Evolutionary conservation across 2,888 invertebrate species (phyloP).

Genomic region (Aleiodes testaceus): DNA sequence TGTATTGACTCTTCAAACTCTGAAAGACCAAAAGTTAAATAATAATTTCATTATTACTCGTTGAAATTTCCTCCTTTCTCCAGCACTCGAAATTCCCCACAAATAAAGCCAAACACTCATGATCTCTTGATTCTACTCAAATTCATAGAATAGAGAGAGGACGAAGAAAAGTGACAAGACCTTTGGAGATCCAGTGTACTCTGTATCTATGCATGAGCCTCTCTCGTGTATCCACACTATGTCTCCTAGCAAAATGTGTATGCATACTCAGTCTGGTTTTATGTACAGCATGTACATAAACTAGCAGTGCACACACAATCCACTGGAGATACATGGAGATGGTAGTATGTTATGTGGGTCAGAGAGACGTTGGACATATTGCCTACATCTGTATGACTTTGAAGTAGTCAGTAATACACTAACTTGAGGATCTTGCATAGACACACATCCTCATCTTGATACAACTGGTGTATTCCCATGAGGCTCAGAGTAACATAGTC

Average conservation of each 20-base stretch:
- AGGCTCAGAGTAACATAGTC: background rate
- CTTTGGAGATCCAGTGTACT: background rate
- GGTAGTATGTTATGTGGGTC: constrained; percentile 13
- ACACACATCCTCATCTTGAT: constrained; percentile 15
- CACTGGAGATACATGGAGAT: constrained; percentile 22
- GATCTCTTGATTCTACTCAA: background rate
- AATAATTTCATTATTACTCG: constrained; percentile 18
- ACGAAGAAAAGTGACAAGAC: constrained; percentile 4
- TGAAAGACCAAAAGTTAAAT: constrained; percentile 15
- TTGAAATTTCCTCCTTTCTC: background rate
- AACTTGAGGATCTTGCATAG: constrained; percentile 24
- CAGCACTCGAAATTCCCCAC: too few species aligned
- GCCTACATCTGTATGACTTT: constrained; percentile 32
- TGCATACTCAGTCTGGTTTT: constrained; percentile 15
- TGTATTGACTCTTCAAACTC: constrained; percentile 33
- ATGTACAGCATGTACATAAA: constrained; percentile 29
- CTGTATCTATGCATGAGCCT: constrained; percentile 13
- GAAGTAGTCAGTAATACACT: constrained; percentile 24
- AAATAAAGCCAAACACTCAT: too few species aligned
- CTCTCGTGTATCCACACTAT: background rate
- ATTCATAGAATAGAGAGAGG: background rate
- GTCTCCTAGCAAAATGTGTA: constrained; percentile 14
- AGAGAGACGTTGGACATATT: constrained; percentile 25
- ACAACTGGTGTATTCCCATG: constrained; percentile 16
- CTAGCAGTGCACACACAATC: background rate